These are phyloP conservation scores for Dasysyrphus albostriatus DNA, from an alignment of 2,888 invertebrate genomes.

Conservation along the genomic window DNA sequence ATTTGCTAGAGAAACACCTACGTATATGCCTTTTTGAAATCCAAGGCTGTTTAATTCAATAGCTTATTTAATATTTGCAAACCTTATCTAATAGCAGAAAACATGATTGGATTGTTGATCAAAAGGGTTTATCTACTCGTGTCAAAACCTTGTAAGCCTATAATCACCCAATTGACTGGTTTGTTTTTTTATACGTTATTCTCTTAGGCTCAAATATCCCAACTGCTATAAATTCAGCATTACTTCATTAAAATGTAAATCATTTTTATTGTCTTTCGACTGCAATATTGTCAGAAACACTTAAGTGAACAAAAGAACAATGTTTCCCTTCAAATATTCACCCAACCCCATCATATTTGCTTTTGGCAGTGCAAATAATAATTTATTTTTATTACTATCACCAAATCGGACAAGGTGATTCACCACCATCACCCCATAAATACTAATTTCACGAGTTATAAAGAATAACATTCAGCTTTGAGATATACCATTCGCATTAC, in stretches of 20 bases:
- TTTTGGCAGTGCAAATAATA: slow-evolving; percentile 64
- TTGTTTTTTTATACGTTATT: not conserved
- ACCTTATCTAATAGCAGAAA: too few species aligned
- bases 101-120: too few species aligned
- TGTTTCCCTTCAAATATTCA: slow-evolving; percentile 3
- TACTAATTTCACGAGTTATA: slow-evolving; percentile 84
- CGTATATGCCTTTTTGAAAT: too few species aligned
- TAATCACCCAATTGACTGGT: not conserved
- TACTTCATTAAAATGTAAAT: slow-evolving; percentile 29
- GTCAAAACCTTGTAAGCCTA: too few species aligned
- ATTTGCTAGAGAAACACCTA: too few species aligned
- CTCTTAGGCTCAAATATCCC: not conserved
- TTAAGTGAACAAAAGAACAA: slow-evolving; percentile 17
- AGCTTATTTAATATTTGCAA: too few species aligned
- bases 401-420: slow-evolving; percentile 65
- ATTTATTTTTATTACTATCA: slow-evolving; percentile 74
- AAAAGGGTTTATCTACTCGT: too few species aligned
- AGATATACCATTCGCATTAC: slow-evolving; percentile 55
- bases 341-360: not conserved
- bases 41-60: too few species aligned
- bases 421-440: slow-evolving; percentile 79
- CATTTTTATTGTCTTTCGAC: slow-evolving; percentile 26
- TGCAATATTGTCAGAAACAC: slow-evolving; percentile 20
- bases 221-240: not conserved
- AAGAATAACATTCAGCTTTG: slow-evolving; percentile 80